Evolutionary conservation across 2,888 invertebrate genomes (phyloP).

Genomic region (Tethea ocularis): DNA sequence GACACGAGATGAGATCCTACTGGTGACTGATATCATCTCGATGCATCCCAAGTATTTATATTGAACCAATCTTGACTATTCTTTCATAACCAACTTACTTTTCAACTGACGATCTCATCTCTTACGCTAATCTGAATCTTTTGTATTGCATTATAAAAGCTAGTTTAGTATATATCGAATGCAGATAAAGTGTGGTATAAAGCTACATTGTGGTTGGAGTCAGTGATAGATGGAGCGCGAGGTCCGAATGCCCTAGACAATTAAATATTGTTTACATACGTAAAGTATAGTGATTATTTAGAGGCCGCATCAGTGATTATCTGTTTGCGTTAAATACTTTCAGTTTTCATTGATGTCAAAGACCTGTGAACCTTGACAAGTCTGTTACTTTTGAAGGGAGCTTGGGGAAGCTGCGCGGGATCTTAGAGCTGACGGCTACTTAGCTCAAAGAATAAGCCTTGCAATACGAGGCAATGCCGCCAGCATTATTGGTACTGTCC

Average conservation of each 20-base stretch:
- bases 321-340: neutral
- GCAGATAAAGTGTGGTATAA: neutral
- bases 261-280: conserved; percentile 4
- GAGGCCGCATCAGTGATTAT: neutral
- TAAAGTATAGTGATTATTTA: neutral
- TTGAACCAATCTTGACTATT: neutral
- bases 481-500: too few species aligned
- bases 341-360: neutral
- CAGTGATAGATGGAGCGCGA: neutral
- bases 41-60: conserved; percentile 7
- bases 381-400: neutral
- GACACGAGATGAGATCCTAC: neutral
- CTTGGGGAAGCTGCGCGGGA: too few species aligned
- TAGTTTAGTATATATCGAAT: neutral
- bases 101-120: neutral
- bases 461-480: too few species aligned
- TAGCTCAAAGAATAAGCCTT: too few species aligned
- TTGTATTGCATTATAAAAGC: too few species aligned
- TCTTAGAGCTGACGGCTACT: too few species aligned
- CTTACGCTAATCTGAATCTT: neutral
- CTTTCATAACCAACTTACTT: neutral
- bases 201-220: conserved; percentile 5
- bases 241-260: neutral
- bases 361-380: neutral
- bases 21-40: conserved; percentile 2